Percentiles rank a stretch among this genome's conserved stretches.
Evolutionary conservation across 2,113 vertebrate genomes (phyloP).

Genomic region (Ictidomys tridecemlineatus): DNA sequence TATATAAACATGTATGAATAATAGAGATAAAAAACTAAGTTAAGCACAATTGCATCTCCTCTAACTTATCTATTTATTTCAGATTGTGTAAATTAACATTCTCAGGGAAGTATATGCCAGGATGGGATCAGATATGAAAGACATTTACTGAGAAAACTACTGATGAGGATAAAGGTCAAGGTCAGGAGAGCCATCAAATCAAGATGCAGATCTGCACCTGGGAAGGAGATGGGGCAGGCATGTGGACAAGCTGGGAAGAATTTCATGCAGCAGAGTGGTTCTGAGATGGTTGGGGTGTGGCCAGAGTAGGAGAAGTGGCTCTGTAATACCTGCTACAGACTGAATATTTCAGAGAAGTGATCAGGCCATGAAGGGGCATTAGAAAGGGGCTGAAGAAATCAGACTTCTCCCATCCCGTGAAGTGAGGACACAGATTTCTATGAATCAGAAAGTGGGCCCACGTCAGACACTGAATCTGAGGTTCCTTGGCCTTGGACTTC

Average conservation of each 20-base stretch:
- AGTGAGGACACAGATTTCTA: not conserved
- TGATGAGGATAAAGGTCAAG: not conserved
- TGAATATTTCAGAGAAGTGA: not conserved
- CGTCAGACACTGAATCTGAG: not conserved
- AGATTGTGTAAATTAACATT: not conserved
- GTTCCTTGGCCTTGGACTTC: not conserved
- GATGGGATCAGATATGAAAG: not conserved
- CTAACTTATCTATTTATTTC: not conserved
- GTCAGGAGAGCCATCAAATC: not conserved
- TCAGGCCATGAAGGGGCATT: not conserved
- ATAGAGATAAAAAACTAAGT: not conserved
- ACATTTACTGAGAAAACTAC: not conserved
- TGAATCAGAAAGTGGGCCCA: not conserved
- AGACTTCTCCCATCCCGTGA: not conserved
- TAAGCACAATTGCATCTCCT: not conserved
- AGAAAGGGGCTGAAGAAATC: not conserved
- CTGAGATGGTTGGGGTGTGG: not conserved
- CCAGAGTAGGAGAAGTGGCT: not conserved
- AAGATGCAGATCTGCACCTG: not conserved
- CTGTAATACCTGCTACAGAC: not conserved
- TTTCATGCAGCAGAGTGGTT: not conserved
- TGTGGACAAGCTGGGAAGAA: accelerated
- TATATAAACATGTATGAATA: not conserved
- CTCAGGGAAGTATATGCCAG: not conserved
- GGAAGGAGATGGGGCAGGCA: not conserved